Conservation (phyloP, 23 tunicate species). For the Trididemnum miniatum region DNA sequence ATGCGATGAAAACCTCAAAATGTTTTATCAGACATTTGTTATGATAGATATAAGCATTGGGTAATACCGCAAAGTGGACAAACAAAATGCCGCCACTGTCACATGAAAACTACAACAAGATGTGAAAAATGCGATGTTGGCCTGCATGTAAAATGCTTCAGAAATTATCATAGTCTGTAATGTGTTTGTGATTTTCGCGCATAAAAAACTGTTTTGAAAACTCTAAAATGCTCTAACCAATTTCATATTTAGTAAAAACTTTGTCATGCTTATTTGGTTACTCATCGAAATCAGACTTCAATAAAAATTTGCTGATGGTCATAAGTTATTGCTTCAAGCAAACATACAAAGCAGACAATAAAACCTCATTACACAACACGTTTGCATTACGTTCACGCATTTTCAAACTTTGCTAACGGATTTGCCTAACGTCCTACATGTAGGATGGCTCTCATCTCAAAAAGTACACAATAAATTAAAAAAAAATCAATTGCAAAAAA, state of each 20-base stretch:
- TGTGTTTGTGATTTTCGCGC: background rate
- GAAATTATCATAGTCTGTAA: background rate
- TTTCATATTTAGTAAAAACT: background rate
- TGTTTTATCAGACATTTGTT: background rate
- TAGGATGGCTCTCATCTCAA: background rate
- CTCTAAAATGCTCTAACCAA: background rate
- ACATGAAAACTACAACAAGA: background rate
- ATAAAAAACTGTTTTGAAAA: background rate
- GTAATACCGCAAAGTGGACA: background rate
- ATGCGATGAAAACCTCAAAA: slow-evolving; percentile 4
- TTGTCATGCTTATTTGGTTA: background rate
- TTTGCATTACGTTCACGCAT: background rate
- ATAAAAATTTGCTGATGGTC: background rate
- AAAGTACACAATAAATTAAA: background rate
- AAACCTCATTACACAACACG: background rate
- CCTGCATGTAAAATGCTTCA: background rate
- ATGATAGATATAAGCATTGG: background rate
- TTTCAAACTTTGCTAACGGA: background rate
- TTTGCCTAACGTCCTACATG: background rate
- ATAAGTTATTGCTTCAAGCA: background rate
- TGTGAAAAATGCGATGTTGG: background rate
- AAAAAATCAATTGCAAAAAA: background rate
- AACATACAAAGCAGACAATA: background rate
- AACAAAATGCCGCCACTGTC: background rate
- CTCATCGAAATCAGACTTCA: background rate